Conservation (phyloP, 2,113 vertebrate genomes). For the Elephas maximus region DNA sequence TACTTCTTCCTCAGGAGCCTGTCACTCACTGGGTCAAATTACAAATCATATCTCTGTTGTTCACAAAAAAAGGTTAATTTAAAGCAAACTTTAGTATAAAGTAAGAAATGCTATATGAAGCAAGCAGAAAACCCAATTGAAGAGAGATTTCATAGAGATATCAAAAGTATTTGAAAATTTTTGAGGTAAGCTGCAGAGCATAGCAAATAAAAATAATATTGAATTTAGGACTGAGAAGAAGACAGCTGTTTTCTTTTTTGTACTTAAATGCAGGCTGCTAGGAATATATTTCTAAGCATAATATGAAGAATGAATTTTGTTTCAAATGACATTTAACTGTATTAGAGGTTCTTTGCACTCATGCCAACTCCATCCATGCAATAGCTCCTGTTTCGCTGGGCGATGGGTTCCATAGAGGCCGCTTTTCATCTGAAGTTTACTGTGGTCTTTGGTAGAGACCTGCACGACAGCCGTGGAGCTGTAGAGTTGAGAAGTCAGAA, state of each 20-base stretch:
- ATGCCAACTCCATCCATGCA: accelerated
- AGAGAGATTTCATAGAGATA: neutral
- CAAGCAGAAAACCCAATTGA: neutral
- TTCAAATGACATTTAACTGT: neutral
- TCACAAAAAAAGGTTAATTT: slow-evolving; percentile 37
- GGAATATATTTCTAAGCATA: neutral
- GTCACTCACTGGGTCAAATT: neutral
- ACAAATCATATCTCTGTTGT: neutral
- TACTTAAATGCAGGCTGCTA: neutral
- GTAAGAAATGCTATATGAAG: neutral
- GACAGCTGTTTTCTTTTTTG: neutral
- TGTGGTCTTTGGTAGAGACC: neutral
- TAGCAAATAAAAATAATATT: slow-evolving; percentile 10
- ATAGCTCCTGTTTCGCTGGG: neutral
- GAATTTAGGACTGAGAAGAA: neutral
- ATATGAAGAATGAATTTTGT: neutral
- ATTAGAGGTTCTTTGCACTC: neutral
- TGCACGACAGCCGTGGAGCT: neutral
- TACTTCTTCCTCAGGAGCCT: neutral
- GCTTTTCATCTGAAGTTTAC: neutral
- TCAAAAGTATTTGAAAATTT: neutral
- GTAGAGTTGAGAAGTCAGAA: neutral
- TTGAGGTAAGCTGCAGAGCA: neutral
- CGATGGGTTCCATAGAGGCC: neutral
- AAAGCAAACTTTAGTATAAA: neutral